Percentiles rank a stretch among this genome's conserved stretches.
Conservation (phyloP, 2,113 vertebrate genomes). For the Nyctereutes procyonoides region DNA sequence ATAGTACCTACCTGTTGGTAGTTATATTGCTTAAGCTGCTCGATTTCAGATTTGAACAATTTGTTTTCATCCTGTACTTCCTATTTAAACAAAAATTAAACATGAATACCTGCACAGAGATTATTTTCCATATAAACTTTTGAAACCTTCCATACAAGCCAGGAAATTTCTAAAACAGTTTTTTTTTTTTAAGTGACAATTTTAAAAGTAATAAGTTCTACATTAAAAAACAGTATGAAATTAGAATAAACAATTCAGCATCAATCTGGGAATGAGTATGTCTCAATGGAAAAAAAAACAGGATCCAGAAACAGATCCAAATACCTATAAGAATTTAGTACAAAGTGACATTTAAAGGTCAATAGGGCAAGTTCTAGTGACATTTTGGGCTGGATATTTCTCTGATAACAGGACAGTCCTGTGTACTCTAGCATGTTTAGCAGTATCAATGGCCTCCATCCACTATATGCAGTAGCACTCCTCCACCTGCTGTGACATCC, state of each 20-base stretch:
- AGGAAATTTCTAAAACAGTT: conserved; percentile 55
- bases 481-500: not conserved
- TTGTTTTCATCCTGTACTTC: conserved; percentile 86
- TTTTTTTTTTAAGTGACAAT: not conserved
- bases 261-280: not conserved
- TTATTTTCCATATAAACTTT: conserved; percentile 15
- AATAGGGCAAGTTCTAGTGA: not conserved
- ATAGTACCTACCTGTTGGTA: conserved; percentile 84
- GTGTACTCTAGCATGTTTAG: not conserved
- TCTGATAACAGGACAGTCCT: not conserved
- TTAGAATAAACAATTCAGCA: conserved; percentile 11
- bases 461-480: not conserved
- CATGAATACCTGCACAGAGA: conserved; percentile 38
- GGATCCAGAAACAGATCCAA: conserved; percentile 23
- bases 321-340: not conserved
- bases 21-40: conserved; percentile 86
- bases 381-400: not conserved
- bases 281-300: not conserved
- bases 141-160: conserved; percentile 31
- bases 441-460: not conserved
- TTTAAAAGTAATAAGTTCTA: not conserved
- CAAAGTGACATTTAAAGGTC: not conserved
- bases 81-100: conserved; percentile 82
- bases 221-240: conserved; percentile 33
- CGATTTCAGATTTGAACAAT: conserved; percentile 85